Evolutionary conservation across 2,113 vertebrate species (phyloP).

Genomic region (Myxocyprinus asiaticus): DNA sequence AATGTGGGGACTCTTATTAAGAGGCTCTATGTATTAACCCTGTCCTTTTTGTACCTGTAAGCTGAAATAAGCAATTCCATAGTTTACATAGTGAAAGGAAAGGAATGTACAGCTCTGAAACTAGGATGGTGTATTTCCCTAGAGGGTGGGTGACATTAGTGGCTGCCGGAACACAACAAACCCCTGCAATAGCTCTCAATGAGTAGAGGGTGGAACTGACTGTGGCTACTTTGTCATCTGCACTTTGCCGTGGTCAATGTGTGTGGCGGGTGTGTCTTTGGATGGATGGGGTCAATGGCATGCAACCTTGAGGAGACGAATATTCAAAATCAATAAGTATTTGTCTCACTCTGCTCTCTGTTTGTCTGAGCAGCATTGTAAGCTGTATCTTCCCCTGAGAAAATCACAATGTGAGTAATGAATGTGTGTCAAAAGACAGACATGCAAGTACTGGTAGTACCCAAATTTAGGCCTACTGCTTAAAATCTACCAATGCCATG

Average conservation of each 20-base stretch:
- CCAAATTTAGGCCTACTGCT: conserved; percentile 37
- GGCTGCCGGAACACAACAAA: neutral
- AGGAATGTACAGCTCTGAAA: neutral
- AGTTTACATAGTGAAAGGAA: neutral
- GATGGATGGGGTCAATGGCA: conserved; percentile 72
- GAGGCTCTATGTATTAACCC: conserved; percentile 24
- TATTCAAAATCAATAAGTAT: conserved; percentile 79
- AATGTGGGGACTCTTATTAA: conserved; percentile 27
- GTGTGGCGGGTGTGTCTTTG: conserved; percentile 59
- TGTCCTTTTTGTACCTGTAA: conserved; percentile 17
- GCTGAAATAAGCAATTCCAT: neutral
- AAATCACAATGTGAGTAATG: conserved; percentile 5
- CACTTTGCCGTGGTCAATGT: conserved; percentile 61
- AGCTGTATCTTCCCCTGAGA: conserved; percentile 4
- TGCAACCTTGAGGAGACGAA: conserved; percentile 77
- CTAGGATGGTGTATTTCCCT: neutral
- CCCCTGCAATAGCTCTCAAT: too few relatives aligned
- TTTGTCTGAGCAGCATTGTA: conserved; percentile 48
- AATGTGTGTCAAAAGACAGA: conserved; percentile 21
- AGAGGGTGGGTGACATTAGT: neutral
- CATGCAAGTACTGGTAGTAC: conserved; percentile 1
- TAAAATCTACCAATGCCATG: too few relatives aligned
- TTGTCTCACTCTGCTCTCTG: conserved; percentile 73
- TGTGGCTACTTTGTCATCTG: conserved; percentile 59
- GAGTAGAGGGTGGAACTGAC: conserved; percentile 39